These are phyloP conservation scores for Corythaixoides concolor DNA, from an alignment of 2,113 vertebrate genomes.

Conservation along the genomic window DNA sequence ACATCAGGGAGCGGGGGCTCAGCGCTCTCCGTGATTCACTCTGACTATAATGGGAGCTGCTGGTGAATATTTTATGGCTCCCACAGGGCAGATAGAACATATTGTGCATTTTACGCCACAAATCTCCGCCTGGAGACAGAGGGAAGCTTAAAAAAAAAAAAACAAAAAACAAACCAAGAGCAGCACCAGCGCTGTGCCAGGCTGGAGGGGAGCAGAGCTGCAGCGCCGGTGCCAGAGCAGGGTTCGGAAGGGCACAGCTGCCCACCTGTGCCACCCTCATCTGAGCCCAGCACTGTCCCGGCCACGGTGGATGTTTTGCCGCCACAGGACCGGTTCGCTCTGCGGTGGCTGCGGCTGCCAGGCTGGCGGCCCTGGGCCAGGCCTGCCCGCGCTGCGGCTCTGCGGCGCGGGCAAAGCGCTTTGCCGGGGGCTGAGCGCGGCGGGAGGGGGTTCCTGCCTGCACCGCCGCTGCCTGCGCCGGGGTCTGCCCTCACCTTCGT, in stretches of 20 bases:
- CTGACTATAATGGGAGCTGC: slow-evolving; percentile 73
- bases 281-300: accelerated
- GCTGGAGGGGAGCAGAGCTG: background rate
- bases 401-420: slow-evolving; percentile 48
- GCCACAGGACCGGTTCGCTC: background rate
- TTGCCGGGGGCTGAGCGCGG: slow-evolving; percentile 60
- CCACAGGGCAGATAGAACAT: slow-evolving; percentile 75
- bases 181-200: background rate
- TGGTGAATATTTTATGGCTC: slow-evolving; percentile 75
- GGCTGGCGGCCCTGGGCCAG: background rate
- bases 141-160: slow-evolving; percentile 37
- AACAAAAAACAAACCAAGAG: too few relatives aligned
- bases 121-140: slow-evolving; percentile 65
- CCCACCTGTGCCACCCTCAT: background rate
- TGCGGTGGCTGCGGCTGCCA: background rate
- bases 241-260: accelerated
- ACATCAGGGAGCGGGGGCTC: background rate
- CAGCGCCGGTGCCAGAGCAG: background rate
- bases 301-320: accelerated
- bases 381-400: slow-evolving; percentile 20
- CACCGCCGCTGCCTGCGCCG: background rate
- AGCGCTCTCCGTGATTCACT: slow-evolving; percentile 50
- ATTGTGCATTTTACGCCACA: slow-evolving; percentile 73
- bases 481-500: background rate
- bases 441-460: background rate